Percentiles rank a stretch among this genome's conserved stretches.
phyloP scores from a whole-genome alignment of 2,888 invertebrate genomes.

The Eilema griseolum region DNA sequence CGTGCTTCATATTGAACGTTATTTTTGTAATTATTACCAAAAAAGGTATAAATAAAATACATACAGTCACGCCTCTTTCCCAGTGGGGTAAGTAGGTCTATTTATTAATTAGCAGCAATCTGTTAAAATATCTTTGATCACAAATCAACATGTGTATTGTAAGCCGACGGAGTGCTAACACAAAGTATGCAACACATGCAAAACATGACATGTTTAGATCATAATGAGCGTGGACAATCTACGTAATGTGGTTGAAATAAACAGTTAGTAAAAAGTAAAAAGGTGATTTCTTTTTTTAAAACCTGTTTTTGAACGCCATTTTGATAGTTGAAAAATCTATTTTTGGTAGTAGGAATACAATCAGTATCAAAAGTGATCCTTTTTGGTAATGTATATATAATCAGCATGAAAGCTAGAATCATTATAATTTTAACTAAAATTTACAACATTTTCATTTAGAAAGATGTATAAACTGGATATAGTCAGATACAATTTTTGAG shows the following conservation, averaged over 20 bases:
- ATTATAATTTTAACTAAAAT: no score
- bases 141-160: constrained; percentile 11
- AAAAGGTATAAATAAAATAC: neutral
- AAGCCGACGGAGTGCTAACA: constrained; percentile 18
- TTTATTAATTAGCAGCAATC: neutral
- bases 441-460: no score
- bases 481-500: no score
- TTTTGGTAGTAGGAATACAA: no score
- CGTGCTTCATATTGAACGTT: no score
- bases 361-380: no score
- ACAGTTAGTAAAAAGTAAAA: constrained; percentile 78
- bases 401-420: no score
- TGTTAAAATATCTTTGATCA: neutral
- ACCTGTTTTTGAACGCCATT: constrained; percentile 19
- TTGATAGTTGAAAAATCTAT: neutral
- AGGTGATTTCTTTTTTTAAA: constrained; percentile 49
- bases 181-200: constrained; percentile 40
- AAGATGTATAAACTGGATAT: no score
- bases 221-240: constrained; percentile 64
- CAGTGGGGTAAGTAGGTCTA: no score
- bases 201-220: constrained; percentile 44
- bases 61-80: no score
- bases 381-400: no score
- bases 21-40: no score
- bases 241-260: constrained; percentile 81